Evolutionary conservation across 2,113 vertebrate species (phyloP).

Genomic region (Crotalus tigris): DNA sequence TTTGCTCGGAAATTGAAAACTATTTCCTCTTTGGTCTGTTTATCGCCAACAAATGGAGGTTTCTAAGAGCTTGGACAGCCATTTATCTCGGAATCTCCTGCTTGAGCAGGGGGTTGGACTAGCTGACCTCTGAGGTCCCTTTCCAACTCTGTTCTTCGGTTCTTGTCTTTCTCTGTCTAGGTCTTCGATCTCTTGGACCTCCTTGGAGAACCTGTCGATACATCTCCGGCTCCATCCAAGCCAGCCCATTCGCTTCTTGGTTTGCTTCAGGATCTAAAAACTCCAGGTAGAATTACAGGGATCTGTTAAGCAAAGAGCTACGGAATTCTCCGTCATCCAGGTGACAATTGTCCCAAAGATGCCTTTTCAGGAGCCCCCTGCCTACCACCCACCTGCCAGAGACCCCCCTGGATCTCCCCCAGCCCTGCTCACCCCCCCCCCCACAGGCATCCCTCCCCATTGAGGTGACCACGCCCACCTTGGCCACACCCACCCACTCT

Average conservation of each 20-base stretch:
- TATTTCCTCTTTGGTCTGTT: background rate
- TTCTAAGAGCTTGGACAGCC: background rate
- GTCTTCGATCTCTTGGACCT: constrained; percentile 78
- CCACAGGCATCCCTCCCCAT: too few relatives aligned
- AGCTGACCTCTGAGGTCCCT: background rate
- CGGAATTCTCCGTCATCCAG: too few relatives aligned
- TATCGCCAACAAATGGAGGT: background rate
- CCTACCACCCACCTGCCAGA: too few relatives aligned
- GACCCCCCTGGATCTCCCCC: too few relatives aligned
- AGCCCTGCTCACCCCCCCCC: too few relatives aligned
- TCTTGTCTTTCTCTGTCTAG: constrained; percentile 50
- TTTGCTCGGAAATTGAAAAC: background rate
- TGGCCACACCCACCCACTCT: too few relatives aligned
- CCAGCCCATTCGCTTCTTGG: constrained; percentile 62
- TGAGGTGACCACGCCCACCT: too few relatives aligned
- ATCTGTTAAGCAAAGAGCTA: too few relatives aligned
- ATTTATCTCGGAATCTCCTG: background rate
- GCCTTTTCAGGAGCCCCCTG: too few relatives aligned
- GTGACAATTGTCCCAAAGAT: too few relatives aligned
- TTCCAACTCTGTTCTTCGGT: background rate
- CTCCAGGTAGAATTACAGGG: background rate
- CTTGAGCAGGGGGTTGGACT: background rate
- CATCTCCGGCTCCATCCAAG: constrained; percentile 11
- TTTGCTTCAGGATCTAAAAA: constrained; percentile 64
- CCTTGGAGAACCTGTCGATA: constrained; percentile 49